Evolutionary conservation across 2,888 invertebrate genomes (phyloP).

Genomic region (Chamaedrilus cognettii): DNA sequence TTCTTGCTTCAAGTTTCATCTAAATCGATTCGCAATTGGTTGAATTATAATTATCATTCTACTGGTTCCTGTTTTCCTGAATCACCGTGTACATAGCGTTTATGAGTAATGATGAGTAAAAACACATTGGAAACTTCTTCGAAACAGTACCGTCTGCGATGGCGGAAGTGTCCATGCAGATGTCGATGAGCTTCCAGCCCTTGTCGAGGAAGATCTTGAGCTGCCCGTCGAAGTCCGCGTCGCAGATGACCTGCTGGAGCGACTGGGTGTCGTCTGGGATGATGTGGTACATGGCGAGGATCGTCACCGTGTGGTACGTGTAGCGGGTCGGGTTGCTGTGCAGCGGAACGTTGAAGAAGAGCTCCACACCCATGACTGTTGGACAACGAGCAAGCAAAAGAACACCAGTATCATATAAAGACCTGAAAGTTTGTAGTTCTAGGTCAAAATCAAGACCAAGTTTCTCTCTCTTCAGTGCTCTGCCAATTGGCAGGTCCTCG

Average conservation of each 20-base stretch:
- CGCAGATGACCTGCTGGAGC: slow-evolving; percentile 33
- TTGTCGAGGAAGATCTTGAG: slow-evolving; percentile 44
- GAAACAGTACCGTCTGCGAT: slow-evolving; percentile 36
- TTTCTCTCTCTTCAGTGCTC: no score
- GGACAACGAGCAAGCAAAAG: no score
- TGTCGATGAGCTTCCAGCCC: slow-evolving; percentile 52
- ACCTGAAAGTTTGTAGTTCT: no score
- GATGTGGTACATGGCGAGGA: slow-evolving; percentile 39
- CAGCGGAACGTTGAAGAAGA: slow-evolving; percentile 51
- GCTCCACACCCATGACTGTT: slow-evolving; percentile 49
- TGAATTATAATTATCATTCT: no score
- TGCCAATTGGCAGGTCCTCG: no score
- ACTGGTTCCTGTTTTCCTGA: no score
- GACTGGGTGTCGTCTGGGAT: slow-evolving; percentile 31
- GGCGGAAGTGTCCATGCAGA: slow-evolving; percentile 46
- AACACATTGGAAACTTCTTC: background rate
- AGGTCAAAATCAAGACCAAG: no score
- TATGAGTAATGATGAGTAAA: no score
- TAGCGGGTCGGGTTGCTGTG: slow-evolving; percentile 41
- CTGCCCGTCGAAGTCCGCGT: slow-evolving; percentile 47
- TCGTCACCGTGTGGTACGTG: slow-evolving; percentile 45
- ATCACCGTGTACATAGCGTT: no score
- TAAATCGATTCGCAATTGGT: no score
- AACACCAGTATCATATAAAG: no score
- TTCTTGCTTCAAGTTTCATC: no score